These are phyloP conservation scores for Idaea dimidiata DNA, from an alignment of 2,888 invertebrate species.

Conservation along the genomic window DNA sequence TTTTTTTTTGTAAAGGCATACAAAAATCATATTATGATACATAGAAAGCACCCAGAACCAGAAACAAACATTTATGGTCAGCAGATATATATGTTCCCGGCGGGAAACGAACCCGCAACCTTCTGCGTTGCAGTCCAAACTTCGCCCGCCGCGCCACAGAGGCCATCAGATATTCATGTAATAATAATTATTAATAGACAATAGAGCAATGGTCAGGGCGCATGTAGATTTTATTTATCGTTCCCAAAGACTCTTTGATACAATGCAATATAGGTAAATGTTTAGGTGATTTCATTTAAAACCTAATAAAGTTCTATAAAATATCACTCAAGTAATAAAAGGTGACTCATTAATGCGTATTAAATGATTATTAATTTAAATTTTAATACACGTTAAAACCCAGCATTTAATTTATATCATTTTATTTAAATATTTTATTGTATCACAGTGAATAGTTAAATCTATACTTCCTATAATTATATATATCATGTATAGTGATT, in stretches of 20 bases:
- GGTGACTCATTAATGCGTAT: background rate
- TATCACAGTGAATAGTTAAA: background rate
- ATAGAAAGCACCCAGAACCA: too few relatives aligned
- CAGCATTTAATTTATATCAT: background rate
- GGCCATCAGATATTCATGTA: too few relatives aligned
- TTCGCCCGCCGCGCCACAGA: too few relatives aligned
- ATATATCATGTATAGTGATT: background rate
- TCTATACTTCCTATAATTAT: slow-evolving; percentile 1
- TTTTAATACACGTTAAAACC: background rate
- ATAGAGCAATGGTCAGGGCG: too few relatives aligned
- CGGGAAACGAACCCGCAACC: too few relatives aligned
- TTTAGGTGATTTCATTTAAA: background rate
- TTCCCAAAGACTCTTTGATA: background rate
- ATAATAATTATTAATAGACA: too few relatives aligned
- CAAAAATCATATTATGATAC: too few relatives aligned
- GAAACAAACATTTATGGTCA: too few relatives aligned
- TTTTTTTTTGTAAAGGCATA: too few relatives aligned
- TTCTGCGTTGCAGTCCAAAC: too few relatives aligned
- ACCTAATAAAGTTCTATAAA: background rate
- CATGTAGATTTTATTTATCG: too few relatives aligned
- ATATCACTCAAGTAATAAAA: background rate
- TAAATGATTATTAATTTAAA: background rate
- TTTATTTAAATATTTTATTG: background rate
- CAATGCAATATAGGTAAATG: background rate
- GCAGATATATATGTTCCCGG: too few relatives aligned